Base-by-base conservation (phyloP, 1,140 invertebrate species). In the Charaxes varanes region DNA sequence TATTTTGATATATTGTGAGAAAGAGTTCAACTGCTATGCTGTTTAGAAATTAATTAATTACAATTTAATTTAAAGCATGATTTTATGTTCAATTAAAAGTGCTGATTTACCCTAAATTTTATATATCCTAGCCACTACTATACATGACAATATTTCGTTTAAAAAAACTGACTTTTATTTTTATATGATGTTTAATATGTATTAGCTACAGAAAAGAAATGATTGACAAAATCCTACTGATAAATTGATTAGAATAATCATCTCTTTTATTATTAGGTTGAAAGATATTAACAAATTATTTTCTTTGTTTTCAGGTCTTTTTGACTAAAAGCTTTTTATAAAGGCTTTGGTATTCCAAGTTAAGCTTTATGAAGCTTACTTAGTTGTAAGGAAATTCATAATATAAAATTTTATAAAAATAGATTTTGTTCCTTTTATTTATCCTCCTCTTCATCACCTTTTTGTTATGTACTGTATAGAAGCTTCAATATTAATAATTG, bases 301-400 rank as follows among this genome's bases (percentile, higher is more conserved):
- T 74, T 58, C 62, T 50, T 80, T 81, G 81, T 70, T 88, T 87
- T 63, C 85, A 89, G 88, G 90, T 88, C 88, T 93, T 58, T 93
- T 93, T 70, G 90, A 92, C 72, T 92, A 92, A 89, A 73, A 71
- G 78, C 78, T 80, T 74, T 74, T 62, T 59, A 44, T 49, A 59
- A 53, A 73, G 64, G 73, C 65, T 65, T 55, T 59, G 57, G 53
- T 62, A 74, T 83, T 83, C 79, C 79, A 79, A 55, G 61, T 36
- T 62, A 47, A 70, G 65, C 71, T 77, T 74, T 70, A 67, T 70
- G 52, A 71, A 79, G 74, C 74, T 69, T 68, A 11, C 70, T 71
- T 78, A 78, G 59, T 66, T 70, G 21, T 83, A 83, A 80, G 73
- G 30, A 73, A 72, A 65, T 51, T 64, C 45, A 65, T 59, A 74